Evolutionary conservation across 92 coral and sea anemone species (phyloP), one percentile per base, ranked within the genome.

Genomic region (Blastomussa wellsi): DNA sequence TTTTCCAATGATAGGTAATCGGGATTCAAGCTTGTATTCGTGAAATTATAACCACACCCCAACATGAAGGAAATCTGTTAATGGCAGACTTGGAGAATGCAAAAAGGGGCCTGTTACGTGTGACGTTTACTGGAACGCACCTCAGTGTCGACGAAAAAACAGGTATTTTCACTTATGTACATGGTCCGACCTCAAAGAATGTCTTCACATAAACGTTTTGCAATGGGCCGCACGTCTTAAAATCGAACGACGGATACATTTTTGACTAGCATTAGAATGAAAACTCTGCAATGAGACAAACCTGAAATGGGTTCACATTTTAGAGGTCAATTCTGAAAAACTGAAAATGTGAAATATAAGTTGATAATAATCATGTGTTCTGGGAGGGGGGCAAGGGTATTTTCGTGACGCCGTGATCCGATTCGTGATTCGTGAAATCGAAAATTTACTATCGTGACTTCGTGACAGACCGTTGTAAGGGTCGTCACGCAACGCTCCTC

Each of bases 51-150:
- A 60, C 17, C 20, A 2, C 14, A 20, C 26, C 4, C 41, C 48
- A 37, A 14, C 16, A 7, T 16, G 5, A 41, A 10, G 86, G 78
- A 72, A 37, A n/a, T 7, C 77, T 82, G 12, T 51, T 82, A 36
- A 72, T 22, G 44, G 86, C 57, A 3, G 60, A n/a, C n/a, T n/a
- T n/a, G n/a, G n/a, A 52, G 17, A n/a, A 5, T 6, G 14, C 28
- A 35, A 57, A 47, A 12, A 13, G 10, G 15, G 24, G 48, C 24
- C 64, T 19, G 17, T 3, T 82, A 28, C 38, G 55, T 36, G 86
- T 70, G 55, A 49, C n/a, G 28, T 82, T 71, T 73, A 71, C 53
- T 14, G 86, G 78, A 20, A 82, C 66, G 26, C 3, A 48, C 29
- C n/a, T 4, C 22, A 2, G 22, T n/a, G n/a, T n/a, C 35, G 33